phyloP scores from a whole-genome alignment of 2,113 vertebrate species.

The Poecilia latipinna region DNA sequence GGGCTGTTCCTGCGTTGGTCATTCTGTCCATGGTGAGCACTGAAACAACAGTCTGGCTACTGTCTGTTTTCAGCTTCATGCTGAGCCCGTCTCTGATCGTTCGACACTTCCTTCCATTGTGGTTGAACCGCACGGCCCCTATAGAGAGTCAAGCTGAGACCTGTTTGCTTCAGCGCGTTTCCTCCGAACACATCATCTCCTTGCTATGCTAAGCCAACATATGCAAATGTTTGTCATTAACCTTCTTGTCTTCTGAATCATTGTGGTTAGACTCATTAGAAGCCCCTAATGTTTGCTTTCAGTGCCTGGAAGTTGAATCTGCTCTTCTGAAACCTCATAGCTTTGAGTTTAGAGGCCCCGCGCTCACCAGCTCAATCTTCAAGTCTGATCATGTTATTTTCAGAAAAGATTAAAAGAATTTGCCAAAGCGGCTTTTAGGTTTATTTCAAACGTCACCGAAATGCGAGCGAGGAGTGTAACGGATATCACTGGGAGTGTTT shows the following conservation, averaged over 20 bases:
- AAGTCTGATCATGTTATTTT: background rate
- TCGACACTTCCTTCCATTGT: slow-evolving; percentile 49
- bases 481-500: background rate
- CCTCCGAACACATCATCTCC: background rate
- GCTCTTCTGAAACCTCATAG: background rate
- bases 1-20: slow-evolving; percentile 89
- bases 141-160: background rate
- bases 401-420: background rate
- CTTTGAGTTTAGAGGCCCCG: background rate
- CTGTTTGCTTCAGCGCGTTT: background rate
- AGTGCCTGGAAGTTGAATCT: background rate
- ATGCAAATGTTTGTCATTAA: background rate
- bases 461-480: background rate
- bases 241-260: background rate
- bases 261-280: background rate
- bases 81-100: background rate
- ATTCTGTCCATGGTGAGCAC: slow-evolving; percentile 92
- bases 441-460: slow-evolving; percentile 3
- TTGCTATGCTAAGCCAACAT: background rate
- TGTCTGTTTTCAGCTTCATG: background rate
- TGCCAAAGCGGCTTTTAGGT: background rate
- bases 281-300: background rate
- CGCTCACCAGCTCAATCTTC: background rate
- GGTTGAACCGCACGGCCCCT: background rate
- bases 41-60: background rate